Evolutionary conservation across 2,797 vertebrate genomes (phyloP).

Genomic region (Stomatorhinus walkeri): DNA sequence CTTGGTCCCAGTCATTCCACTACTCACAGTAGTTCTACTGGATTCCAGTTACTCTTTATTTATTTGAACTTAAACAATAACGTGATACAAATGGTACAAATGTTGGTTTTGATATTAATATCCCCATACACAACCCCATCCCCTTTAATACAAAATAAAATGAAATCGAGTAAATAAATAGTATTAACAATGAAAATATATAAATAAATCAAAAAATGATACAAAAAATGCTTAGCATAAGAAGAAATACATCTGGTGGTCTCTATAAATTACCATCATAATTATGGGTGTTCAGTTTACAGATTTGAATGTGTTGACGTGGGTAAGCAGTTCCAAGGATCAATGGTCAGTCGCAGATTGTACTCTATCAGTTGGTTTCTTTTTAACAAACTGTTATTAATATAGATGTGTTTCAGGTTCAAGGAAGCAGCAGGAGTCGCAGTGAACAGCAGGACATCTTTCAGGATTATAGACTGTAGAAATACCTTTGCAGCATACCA

Average conservation of each 20-base stretch:
- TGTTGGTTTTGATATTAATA: background rate
- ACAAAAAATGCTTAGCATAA: background rate
- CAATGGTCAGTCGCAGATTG: no score
- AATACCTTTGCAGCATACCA: background rate
- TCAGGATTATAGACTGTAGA: background rate
- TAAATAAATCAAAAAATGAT: background rate
- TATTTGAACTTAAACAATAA: background rate
- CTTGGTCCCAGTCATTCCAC: background rate
- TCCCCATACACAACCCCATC: background rate
- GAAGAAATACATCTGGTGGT: background rate
- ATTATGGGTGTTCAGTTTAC: background rate
- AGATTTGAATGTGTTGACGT: background rate
- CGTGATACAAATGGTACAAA: background rate
- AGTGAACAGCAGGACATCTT: background rate
- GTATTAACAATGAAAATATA: background rate
- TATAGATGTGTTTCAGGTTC: background rate
- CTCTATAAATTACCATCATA: background rate
- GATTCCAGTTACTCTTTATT: background rate
- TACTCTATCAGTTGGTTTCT: background rate
- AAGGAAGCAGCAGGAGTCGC: background rate
- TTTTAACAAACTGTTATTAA: background rate
- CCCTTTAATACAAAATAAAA: background rate
- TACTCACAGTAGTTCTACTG: background rate
- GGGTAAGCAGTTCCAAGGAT: background rate
- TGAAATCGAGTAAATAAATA: background rate